Base-by-base conservation (phyloP, 2,797 vertebrate species). In the Sus cebifrons region DNA sequence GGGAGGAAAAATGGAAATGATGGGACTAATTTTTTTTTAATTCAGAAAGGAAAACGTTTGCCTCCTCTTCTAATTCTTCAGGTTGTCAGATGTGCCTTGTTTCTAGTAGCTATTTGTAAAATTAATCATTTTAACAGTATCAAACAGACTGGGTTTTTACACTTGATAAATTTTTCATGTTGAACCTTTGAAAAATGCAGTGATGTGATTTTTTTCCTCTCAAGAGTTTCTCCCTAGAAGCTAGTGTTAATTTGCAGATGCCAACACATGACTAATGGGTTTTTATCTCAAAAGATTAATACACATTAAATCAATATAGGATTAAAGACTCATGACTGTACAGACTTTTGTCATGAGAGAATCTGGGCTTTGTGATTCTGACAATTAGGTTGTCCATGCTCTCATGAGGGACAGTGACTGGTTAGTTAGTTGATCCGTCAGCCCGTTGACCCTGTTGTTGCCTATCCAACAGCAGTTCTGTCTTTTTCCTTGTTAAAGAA, bases 101-200 rank as follows among this genome's bases (percentile, higher is more conserved):
- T 96, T 96, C 94, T 81, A 85, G 86, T 27, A 97, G 95, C 96
- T 96, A 92, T 97, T 97, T 97, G 95, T 97, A 96, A 95, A 94
- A 96, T 96, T 97, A 97, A 97, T 97, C 93, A 92, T 96, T 75
- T 96, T 93, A 97, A 96, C 68, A 90, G 96, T 94, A 97, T 97
- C 95, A 96, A 92, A 96, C 95, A 96, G 96, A 95, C 94, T 90
- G 95, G 36, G 40, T 90, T 97, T 97, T 97, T 97, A 97, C 81
- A 97, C 96, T 96, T 97, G 97, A 97, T 96, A 93, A 97, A 97
- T 97, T 97, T 97, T 97, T 97, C 71, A 97, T 97, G 96, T 93
- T 93, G 90, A 91, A 92, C 93, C 94, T 97, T 97, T 97, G 96
- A 98, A 98, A 97, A 97, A 97, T 93, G 93, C 71, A 92, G 79